phyloP scores from a whole-genome alignment of 2,113 vertebrate genomes.

The Pterocles burchelli region DNA sequence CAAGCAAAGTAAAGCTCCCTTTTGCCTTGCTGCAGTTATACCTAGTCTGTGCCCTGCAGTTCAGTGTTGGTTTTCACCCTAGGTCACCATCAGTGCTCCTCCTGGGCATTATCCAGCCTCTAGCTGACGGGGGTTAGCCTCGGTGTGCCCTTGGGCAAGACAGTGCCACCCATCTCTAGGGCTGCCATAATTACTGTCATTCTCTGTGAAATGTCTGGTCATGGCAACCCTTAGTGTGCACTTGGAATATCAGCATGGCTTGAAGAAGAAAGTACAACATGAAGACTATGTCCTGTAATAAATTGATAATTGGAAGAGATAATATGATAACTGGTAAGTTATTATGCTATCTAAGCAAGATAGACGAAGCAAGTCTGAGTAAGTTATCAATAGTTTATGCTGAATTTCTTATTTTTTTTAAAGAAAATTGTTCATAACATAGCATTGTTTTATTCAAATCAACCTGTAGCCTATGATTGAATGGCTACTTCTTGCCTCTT shows the following conservation, averaged over 20 bases:
- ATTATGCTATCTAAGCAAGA: too few relatives aligned
- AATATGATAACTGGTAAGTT: neutral
- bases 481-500: neutral
- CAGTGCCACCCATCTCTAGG: neutral
- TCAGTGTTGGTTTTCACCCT: neutral
- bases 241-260: neutral
- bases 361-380: neutral
- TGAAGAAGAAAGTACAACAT: neutral
- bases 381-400: neutral
- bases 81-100: neutral
- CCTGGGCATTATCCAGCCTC: neutral
- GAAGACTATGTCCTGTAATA: neutral
- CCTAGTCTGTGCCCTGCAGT: neutral
- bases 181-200: neutral
- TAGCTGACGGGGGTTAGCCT: neutral
- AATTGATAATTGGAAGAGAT: neutral
- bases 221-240: neutral
- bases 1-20: neutral
- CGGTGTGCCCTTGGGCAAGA: neutral
- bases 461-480: neutral
- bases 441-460: neutral
- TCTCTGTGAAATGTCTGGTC: neutral
- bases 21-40: neutral
- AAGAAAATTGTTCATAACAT: neutral
- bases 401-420: neutral